These are phyloP conservation scores for Goniozus legneri DNA, from an alignment of 1,140 invertebrate genomes.

Conservation along the genomic window DNA sequence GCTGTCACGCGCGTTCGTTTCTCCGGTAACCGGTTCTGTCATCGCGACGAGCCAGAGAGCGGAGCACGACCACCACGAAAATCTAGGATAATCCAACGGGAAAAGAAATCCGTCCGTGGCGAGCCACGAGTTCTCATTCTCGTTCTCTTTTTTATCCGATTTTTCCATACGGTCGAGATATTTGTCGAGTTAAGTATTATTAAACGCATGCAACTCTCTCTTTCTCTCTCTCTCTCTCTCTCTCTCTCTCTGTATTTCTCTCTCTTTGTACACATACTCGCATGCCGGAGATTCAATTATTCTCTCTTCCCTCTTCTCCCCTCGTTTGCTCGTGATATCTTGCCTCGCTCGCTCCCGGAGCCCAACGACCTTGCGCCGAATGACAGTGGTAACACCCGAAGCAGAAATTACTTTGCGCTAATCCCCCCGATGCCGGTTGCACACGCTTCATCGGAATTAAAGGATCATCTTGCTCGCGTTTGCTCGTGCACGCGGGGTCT, in stretches of 20 bases:
- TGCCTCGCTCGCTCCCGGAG: too few species aligned
- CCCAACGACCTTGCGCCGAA: constrained; percentile 1
- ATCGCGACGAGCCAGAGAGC: too few species aligned
- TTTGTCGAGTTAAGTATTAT: neutral
- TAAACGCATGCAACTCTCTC: neutral
- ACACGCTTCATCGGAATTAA: neutral
- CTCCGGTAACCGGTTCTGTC: too few species aligned
- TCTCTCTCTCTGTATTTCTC: neutral
- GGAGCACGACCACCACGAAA: too few species aligned
- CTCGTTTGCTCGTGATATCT: neutral
- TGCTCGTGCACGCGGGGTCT: neutral
- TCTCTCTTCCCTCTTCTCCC: constrained; percentile 15
- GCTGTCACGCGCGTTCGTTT: too few species aligned
- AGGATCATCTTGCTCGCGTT: neutral
- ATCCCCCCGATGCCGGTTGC: neutral
- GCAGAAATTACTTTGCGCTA: constrained; percentile 1
- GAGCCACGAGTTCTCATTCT: too few species aligned
- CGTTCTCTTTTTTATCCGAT: too few species aligned
- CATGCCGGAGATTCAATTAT: constrained; percentile 33
- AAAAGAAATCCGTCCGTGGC: too few species aligned
- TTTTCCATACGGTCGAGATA: too few species aligned
- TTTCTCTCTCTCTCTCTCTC: neutral
- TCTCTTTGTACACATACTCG: too few species aligned
- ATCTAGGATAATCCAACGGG: too few species aligned
- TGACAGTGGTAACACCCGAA: constrained; percentile 8